Evolutionary conservation across 1,140 invertebrate genomes (phyloP).

Genomic region (Amyelois transitella): DNA sequence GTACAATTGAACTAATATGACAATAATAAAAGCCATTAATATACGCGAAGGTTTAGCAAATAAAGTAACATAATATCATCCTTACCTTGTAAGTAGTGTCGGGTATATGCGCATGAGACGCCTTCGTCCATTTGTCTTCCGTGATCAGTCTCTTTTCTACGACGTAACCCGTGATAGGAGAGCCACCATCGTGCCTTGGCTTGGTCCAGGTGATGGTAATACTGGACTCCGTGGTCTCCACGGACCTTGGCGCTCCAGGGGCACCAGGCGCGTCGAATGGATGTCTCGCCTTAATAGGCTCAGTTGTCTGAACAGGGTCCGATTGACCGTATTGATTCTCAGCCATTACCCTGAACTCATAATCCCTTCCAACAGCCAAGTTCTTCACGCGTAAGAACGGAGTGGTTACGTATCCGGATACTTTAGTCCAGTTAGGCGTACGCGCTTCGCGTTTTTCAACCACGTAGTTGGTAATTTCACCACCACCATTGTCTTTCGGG

Average conservation of each 20-base stretch:
- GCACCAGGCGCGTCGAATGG: conserved; percentile 95
- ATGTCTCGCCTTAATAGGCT: conserved; percentile 95
- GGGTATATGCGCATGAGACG: conserved; percentile 86
- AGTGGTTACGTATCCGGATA: conserved; percentile 93
- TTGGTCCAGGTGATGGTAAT: conserved; percentile 96
- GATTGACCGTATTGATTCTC: conserved; percentile 98
- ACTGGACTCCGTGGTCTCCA: conserved; percentile 93
- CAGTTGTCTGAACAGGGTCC: conserved; percentile 90
- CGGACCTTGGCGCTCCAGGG: conserved; percentile 89
- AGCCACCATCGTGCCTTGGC: conserved; percentile 94
- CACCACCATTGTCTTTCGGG: conserved; percentile 96
- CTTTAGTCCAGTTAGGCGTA: conserved; percentile 89
- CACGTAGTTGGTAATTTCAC: conserved; percentile 96
- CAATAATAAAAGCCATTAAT: too few relatives aligned
- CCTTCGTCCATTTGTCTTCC: conserved; percentile 94
- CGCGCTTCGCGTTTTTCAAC: conserved; percentile 94
- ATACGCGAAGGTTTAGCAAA: too few relatives aligned
- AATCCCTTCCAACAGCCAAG: conserved; percentile 90
- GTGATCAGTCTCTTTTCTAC: conserved; percentile 93
- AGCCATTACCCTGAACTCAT: conserved; percentile 98
- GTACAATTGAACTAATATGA: too few relatives aligned
- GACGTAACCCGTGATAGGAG: conserved; percentile 92
- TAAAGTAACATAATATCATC: neutral
- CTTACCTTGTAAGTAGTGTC: conserved; percentile 87
- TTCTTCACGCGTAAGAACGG: conserved; percentile 93